Percentiles rank a stretch among this genome's conserved stretches.
Conservation (phyloP, 1,140 invertebrate genomes). For the Lepidurus couesii region DNA sequence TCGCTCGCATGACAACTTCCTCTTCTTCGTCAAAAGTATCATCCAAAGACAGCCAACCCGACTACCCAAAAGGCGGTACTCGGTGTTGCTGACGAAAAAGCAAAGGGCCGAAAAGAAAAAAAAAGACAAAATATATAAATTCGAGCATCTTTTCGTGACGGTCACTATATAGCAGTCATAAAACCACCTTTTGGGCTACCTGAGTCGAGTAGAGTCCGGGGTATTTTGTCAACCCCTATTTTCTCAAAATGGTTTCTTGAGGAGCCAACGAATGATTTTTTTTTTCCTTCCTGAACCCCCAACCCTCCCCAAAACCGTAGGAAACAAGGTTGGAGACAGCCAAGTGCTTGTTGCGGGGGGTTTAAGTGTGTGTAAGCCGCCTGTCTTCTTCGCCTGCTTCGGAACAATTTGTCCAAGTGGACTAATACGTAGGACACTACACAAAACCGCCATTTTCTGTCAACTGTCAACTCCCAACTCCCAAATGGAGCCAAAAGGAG, state of each 20-base stretch:
- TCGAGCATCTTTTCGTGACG: constrained; percentile 19
- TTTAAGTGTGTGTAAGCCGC: constrained; percentile 19
- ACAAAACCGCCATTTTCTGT: no score
- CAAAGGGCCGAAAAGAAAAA: not conserved
- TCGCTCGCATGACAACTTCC: constrained; percentile 20
- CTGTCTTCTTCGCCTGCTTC: not conserved
- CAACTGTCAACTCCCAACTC: no score
- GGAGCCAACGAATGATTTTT: constrained; percentile 1
- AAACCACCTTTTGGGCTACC: constrained; percentile 18
- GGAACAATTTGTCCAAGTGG: not conserved
- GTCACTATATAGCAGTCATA: constrained; percentile 10
- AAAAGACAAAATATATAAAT: not conserved
- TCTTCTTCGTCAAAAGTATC: not conserved
- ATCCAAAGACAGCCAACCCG: not conserved
- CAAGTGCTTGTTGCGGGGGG: not conserved
- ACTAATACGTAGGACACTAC: no score
- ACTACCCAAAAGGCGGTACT: constrained; percentile 7
- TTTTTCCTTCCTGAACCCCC: not conserved
- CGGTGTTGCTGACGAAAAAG: not conserved
- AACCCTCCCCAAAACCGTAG: not conserved
- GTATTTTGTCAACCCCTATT: not conserved
- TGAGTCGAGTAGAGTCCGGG: not conserved
- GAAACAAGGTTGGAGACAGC: not conserved
- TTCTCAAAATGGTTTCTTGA: not conserved
- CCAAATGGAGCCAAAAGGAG: no score